Evolutionary conservation across 2,113 vertebrate genomes (phyloP), one percentile per base, ranked within the genome.

Genomic region (Noctilio leporinus): DNA sequence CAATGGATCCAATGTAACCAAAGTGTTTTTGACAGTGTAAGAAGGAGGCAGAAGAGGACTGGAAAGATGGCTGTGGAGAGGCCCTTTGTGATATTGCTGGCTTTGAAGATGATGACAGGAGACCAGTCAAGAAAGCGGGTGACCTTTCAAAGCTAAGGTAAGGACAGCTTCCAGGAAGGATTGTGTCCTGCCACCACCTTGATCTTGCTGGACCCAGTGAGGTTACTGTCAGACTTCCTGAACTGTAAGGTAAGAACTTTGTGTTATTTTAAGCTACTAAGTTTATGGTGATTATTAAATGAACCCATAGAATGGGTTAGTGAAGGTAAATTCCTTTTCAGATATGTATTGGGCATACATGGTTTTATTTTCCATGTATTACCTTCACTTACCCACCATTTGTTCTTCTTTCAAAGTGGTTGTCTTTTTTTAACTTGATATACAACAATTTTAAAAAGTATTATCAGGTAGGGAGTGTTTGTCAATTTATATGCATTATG

Each of bases 81-180:
- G 4, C 3, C 19, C 55, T 8, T 1, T 7, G 5, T 28, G 55
- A 70, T 1, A 0, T 10, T 38, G 12, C 15, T 47, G 49, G 15
- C 49, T 73, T 47, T 69, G 53, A 47, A 70, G 40, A 43, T 4
- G 38, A 59, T 22, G 10, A 10, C 38, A 47, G 19, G 10, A 8
- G 51, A 33, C 7, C 24, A 28, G 17, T 9, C 24, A 16, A 53
- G 53, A n/a, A 57, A 65, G 10, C 28, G 51, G 19, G 12, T 1
- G n/a, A 12, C 38, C 38, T 78, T 53, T 72, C 4, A 45, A 57
- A 70, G 11, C 11, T 20, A 81, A 75, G n/a, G 45, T 49, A 28
- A 81, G 40, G 30, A 30, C 51, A 24, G 6, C 4, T 1, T 73
- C 24, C 10, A 55, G 45, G n/a, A 73, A 65, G 2, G 35, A 30